Conservation (phyloP, 2,888 invertebrate genomes). For the Tillus elongatus region DNA sequence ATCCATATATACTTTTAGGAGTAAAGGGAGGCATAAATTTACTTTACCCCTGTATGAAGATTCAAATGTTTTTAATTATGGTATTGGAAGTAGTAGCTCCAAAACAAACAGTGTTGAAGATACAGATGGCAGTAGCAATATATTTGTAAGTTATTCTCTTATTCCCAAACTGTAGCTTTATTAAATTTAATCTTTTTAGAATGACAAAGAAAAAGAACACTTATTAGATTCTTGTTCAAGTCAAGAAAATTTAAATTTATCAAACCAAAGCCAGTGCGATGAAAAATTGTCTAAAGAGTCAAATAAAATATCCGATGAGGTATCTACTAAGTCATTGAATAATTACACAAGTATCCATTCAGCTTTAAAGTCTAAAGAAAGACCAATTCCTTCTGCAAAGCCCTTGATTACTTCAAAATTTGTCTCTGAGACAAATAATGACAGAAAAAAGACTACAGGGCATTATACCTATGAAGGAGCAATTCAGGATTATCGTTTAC, state of each 20-base stretch:
- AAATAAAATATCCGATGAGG: too few species aligned
- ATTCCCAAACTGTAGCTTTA: too few species aligned
- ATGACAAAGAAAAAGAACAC: too few species aligned
- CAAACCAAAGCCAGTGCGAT: slow-evolving; percentile 37
- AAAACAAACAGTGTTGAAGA: slow-evolving; percentile 37
- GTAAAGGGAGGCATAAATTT: slow-evolving; percentile 49
- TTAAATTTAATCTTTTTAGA: too few species aligned
- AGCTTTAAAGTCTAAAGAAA: too few species aligned
- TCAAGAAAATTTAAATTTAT: slow-evolving; percentile 27
- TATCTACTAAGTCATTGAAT: too few species aligned
- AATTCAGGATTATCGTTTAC: slow-evolving; percentile 75
- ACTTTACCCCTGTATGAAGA: slow-evolving; percentile 64
- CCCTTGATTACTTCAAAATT: too few species aligned
- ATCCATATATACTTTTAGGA: slow-evolving; percentile 35
- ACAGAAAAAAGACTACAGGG: slow-evolving; percentile 60
- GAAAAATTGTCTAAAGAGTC: too few species aligned
- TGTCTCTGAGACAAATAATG: too few species aligned
- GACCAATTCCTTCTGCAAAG: too few species aligned
- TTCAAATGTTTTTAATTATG: slow-evolving; percentile 73
- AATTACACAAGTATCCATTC: too few species aligned
- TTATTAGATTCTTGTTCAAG: too few species aligned
- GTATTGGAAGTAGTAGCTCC: slow-evolving; percentile 46
- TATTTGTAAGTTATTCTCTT: slow-evolving; percentile 28
- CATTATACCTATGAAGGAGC: slow-evolving; percentile 84
- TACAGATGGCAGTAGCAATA: slow-evolving; percentile 36